Evolutionary conservation across 2,888 invertebrate species (phyloP).

Genomic region (Allolobophora icterica): DNA sequence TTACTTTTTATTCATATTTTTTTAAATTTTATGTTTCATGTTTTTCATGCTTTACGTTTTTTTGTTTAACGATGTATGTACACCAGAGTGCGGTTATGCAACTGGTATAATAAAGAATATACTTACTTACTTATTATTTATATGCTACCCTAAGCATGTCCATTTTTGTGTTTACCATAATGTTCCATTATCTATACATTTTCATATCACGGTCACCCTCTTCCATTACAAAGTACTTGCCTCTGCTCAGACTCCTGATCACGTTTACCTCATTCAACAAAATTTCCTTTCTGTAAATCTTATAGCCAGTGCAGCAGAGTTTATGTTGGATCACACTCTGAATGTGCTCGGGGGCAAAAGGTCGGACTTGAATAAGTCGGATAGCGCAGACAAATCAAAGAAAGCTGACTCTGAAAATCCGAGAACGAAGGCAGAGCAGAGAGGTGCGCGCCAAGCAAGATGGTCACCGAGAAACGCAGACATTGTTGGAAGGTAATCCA

Average conservation of each 20-base stretch:
- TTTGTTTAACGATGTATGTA: too few relatives aligned
- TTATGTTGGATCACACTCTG: not conserved
- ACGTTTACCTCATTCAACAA: not conserved
- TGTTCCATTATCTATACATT: too few relatives aligned
- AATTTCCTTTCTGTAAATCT: not conserved
- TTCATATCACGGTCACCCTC: too few relatives aligned
- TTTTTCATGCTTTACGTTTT: too few relatives aligned
- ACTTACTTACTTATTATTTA: too few relatives aligned
- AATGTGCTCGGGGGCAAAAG: not conserved
- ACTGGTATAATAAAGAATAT: too few relatives aligned
- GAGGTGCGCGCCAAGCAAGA: conserved; percentile 20
- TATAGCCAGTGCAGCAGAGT: not conserved
- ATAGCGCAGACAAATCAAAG: not conserved
- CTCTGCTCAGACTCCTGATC: not conserved
- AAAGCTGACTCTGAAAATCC: not conserved
- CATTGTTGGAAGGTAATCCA: not conserved
- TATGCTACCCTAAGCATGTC: too few relatives aligned
- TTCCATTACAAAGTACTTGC: not conserved
- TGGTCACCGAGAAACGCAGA: conserved; percentile 1
- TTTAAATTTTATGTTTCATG: too few relatives aligned
- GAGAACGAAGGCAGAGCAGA: not conserved
- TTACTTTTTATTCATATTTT: too few relatives aligned
- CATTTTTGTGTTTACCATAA: too few relatives aligned
- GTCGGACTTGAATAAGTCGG: not conserved
- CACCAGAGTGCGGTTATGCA: too few relatives aligned